Conservation (phyloP, 2,797 vertebrate genomes). For the Tinamus major region DNA sequence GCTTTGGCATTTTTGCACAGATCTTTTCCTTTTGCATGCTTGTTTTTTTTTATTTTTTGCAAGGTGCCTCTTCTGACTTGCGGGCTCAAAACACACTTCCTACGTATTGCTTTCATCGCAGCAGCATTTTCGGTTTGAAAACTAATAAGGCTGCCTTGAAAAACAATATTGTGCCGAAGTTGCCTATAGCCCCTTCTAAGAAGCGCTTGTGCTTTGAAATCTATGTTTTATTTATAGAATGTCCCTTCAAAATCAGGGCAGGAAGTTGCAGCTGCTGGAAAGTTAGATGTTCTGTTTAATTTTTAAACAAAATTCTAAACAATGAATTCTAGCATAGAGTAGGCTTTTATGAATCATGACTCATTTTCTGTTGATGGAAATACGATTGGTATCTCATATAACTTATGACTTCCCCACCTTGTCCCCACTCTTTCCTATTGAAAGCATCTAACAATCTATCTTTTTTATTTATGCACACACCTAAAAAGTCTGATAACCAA, state of each 20-base stretch:
- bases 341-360: conserved; percentile 49
- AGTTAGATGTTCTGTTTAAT: conserved; percentile 53
- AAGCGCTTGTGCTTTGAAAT: neutral
- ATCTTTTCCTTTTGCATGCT: neutral
- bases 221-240: conserved; percentile 23
- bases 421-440: neutral
- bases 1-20: neutral
- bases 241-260: conserved; percentile 30
- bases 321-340: conserved; percentile 14
- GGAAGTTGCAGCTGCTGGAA: conserved; percentile 47
- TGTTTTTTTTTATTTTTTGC: neutral
- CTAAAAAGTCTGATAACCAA: conserved; percentile 16
- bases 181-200: neutral
- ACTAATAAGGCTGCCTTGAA: neutral
- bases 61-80: neutral
- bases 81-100: neutral
- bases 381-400: conserved; percentile 51
- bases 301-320: conserved; percentile 63
- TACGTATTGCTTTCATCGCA: neutral
- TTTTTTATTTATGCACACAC: conserved; percentile 49
- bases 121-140: neutral
- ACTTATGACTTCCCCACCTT: conserved; percentile 64
- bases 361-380: conserved; percentile 59
- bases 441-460: conserved; percentile 40
- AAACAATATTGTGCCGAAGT: neutral